These are phyloP conservation scores for Babylonia areolata DNA, from an alignment of 1,140 invertebrate genomes.

Conservation along the genomic window DNA sequence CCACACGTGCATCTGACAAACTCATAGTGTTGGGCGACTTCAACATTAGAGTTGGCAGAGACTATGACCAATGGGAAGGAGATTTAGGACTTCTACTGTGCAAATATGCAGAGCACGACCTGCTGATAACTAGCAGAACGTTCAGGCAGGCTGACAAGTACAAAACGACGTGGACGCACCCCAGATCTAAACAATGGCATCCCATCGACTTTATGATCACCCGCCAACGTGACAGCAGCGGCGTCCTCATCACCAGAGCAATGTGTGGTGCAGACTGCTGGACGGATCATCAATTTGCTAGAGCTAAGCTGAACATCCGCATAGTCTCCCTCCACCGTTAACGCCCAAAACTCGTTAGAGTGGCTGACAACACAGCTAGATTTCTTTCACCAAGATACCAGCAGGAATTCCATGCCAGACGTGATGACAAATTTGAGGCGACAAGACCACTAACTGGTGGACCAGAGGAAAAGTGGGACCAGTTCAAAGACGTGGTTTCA, in stretches of 20 bases:
- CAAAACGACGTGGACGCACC: slow-evolving; percentile 49
- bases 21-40: slow-evolving; percentile 6
- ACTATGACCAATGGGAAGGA: slow-evolving; percentile 31
- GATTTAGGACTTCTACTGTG: slow-evolving; percentile 43
- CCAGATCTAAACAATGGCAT: slow-evolving; percentile 48
- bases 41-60: slow-evolving; percentile 26
- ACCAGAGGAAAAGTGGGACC: slow-evolving; percentile 21
- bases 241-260: slow-evolving; percentile 36
- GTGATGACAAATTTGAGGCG: background rate
- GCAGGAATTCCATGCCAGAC: background rate
- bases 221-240: slow-evolving; percentile 12
- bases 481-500: slow-evolving; percentile 31
- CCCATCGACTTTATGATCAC: slow-evolving; percentile 7
- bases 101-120: slow-evolving; percentile 42
- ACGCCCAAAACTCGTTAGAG: background rate
- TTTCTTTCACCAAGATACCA: no score
- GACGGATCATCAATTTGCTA: slow-evolving; percentile 47
- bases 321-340: background rate
- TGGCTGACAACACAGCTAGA: background rate
- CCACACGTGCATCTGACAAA: background rate
- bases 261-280: slow-evolving; percentile 40
- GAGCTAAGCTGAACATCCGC: slow-evolving; percentile 5
- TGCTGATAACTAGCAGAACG: slow-evolving; percentile 53
- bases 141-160: slow-evolving; percentile 41
- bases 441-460: background rate